Percentiles rank a stretch among this genome's conserved stretches.
Conservation (phyloP, 2,888 invertebrate genomes). For the Thymelicus acteon region DNA sequence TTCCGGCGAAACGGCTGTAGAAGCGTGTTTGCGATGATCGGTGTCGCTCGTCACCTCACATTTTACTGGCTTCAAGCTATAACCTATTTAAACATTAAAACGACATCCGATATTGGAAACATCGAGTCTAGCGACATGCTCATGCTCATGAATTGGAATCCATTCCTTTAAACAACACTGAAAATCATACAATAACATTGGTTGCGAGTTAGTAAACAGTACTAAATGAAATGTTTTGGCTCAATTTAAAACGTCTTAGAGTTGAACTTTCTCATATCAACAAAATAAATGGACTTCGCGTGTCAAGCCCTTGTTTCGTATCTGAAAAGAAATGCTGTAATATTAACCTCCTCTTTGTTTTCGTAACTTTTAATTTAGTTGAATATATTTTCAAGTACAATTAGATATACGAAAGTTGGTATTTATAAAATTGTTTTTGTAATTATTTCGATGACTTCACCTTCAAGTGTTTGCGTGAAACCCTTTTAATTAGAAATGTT, state of each 20-base stretch:
- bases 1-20: constrained; percentile 13
- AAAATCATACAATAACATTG: constrained; percentile 13
- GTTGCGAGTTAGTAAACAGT: constrained; percentile 1
- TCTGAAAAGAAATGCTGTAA: constrained; percentile 49
- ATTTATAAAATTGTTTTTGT: constrained; percentile 19
- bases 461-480: neutral
- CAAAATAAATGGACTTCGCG: constrained; percentile 44
- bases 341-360: constrained; percentile 43
- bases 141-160: constrained; percentile 13
- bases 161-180: constrained; percentile 8
- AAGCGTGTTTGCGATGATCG: constrained; percentile 21
- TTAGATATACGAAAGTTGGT: constrained; percentile 1
- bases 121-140: constrained; percentile 16
- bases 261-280: constrained; percentile 28
- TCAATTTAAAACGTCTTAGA: constrained; percentile 28
- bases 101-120: constrained; percentile 25
- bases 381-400: constrained; percentile 27
- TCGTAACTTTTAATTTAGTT: constrained; percentile 29
- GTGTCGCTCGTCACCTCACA: constrained; percentile 29
- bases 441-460: constrained; percentile 16
- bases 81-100: constrained; percentile 28
- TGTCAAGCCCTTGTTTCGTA: constrained; percentile 48
- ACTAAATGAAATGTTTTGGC: constrained; percentile 22
- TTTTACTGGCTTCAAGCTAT: constrained; percentile 17
- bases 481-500: neutral